phyloP scores from a whole-genome alignment of 2,888 invertebrate genomes.

The Carpatolechia fugitivella region DNA sequence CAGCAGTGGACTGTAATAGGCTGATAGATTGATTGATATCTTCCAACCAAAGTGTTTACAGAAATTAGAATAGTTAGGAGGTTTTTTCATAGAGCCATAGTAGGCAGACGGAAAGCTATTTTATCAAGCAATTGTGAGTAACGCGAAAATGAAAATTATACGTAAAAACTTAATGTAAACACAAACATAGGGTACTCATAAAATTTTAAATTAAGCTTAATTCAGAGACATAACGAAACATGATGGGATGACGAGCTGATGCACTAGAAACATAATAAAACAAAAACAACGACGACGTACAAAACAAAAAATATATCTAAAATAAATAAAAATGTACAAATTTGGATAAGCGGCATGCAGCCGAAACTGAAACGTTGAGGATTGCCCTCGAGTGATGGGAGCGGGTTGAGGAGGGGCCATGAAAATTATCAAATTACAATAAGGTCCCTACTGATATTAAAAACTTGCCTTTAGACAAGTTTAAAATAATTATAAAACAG shows the following conservation, averaged over 20 bases:
- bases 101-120: too few species aligned
- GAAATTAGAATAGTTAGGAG: too few species aligned
- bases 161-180: neutral
- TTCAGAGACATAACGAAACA: conserved; percentile 33
- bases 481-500: too few species aligned
- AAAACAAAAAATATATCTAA: conserved; percentile 39
- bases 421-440: conserved; percentile 25
- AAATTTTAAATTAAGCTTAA: neutral
- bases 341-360: conserved; percentile 65
- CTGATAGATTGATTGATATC: too few species aligned
- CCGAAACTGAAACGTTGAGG: conserved; percentile 66
- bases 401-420: conserved; percentile 45
- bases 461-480: too few species aligned
- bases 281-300: conserved; percentile 25
- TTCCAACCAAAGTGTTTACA: too few species aligned
- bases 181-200: neutral
- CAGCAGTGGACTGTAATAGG: too few species aligned
- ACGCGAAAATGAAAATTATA: neutral
- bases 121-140: too few species aligned
- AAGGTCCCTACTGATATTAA: neutral
- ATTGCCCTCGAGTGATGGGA: conserved; percentile 70
- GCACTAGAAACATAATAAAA: conserved; percentile 63
- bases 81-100: too few species aligned
- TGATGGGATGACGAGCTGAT: conserved; percentile 19
- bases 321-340: conserved; percentile 39